Evolutionary conservation across 1,140 invertebrate species (phyloP), one percentile per base, ranked within the genome.

Genomic region (Apis laboriosa): DNA sequence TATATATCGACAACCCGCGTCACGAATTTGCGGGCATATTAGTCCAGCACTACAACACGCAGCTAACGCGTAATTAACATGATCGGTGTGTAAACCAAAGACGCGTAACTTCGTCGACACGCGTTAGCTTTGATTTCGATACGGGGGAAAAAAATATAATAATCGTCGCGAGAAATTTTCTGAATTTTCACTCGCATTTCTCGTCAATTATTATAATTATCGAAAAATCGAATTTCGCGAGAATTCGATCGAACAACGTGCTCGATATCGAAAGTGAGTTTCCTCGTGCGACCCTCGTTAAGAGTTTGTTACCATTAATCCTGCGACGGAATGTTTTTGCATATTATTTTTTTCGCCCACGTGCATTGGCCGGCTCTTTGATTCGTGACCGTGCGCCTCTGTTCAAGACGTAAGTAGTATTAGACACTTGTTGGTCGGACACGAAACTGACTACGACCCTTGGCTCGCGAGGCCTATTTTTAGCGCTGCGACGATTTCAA

Each of bases 361-460:
- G 28, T 24, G 72, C 34, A 19, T 12, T 21, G n/a, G 17, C n/a
- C 9, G n/a, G 9, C 4, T 4, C 55, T 28, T 28, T 28, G 70
- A 72, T 55, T 53, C 28, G 28, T 55, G 15, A 55, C 58, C 28
- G 49, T n/a, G n/a, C n/a, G 72, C 56, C 34, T 61, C 19, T 61
- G 55, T 66, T 55, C 19, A 58, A n/a, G 13, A 28, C n/a, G 55
- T 49, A 58, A 81, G 80, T 81, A 81, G 80, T 81, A 81, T 68
- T 75, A 60, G 80, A 68, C 80, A 76, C 73, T 76, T 77, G 63
- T 67, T 81, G 63, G 80, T 81, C 80, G 60, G 80, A 81, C 79
- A 28, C n/a, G 5, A 61, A 55, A 17, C 34, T 34, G 55, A 24
- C 28, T 49, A 56, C 12, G 15, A 49, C 43, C n/a, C 21, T 19